Base-by-base conservation (phyloP, 2,888 invertebrate genomes). In the Graphium colonna region DNA sequence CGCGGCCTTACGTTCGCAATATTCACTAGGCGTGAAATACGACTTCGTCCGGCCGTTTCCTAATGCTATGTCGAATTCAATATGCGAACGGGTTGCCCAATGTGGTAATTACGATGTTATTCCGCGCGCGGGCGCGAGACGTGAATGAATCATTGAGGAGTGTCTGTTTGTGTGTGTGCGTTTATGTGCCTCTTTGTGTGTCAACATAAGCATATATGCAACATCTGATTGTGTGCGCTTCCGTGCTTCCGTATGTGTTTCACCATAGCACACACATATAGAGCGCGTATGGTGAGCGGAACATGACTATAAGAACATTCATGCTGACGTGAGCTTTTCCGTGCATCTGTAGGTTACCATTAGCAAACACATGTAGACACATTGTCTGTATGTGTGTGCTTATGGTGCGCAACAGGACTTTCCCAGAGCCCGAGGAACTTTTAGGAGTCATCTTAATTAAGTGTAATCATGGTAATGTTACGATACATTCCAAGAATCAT, bases 61-160 rank as follows among this genome's bases (percentile, higher is more conserved):
- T 50, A 54, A 50, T 50, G 45, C 54, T 50, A 54, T 54, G 50
- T 45, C 45, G 39, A 43, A 54, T 54, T 54, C 54, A 54, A 54
- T 50, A 54, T 54, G 54, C 54, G 54, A 54, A 54, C 41, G 21
- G 43, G 50, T 54, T 54, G 41, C 54, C 36, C 49, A 54, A 54
- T 54, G 36, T 50, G 54, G 45, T 50, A 54, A 54, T 54, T 54
- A 54, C 54, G 33, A 50, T 50, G 54, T 49, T 52, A 47, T 47
- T 36, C 52, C 42, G 33, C 28, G 54, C 50, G 54, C 54, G 50
- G 50, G 54, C 50, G 54, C 54, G 45, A 50, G 53, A 53, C 36
- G 48, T 54, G 54, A 54, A 54, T 54, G 54, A 50, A 50, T 54
- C 54, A 54, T 49, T 54, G 54, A 54, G 33, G 44, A 33, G 15